Conservation (phyloP, 2,888 invertebrate species). For the Epinotia nisella region DNA sequence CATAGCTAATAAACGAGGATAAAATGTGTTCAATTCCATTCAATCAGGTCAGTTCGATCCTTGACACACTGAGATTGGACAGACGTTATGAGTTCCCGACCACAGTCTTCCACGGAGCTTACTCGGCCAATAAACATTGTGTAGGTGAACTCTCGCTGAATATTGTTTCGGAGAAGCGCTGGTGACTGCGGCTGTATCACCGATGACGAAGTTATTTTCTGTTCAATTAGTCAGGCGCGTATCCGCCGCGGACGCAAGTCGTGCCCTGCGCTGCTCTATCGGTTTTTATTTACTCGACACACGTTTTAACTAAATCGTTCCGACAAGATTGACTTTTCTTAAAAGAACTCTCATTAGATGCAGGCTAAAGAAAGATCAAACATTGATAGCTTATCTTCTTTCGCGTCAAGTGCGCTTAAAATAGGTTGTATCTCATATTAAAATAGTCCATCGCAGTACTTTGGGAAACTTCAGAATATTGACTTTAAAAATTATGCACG, state of each 20-base stretch:
- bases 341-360: conserved; percentile 5
- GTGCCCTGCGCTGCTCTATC: conserved; percentile 54
- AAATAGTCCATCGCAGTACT: conserved; percentile 20
- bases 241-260: conserved; percentile 77
- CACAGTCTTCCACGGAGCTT: conserved; percentile 15
- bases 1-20: not conserved
- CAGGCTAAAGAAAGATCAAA: conserved; percentile 22
- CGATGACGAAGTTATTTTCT: conserved; percentile 84
- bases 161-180: conserved; percentile 77
- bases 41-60: conserved; percentile 30
- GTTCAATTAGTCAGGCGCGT: conserved; percentile 82
- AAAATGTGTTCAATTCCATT: conserved; percentile 4
- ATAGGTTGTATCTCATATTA: conserved; percentile 34
- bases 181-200: conserved; percentile 79
- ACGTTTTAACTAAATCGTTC: conserved; percentile 48
- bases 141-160: conserved; percentile 49
- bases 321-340: conserved; percentile 8
- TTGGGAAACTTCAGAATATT: conserved; percentile 23
- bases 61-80: conserved; percentile 30
- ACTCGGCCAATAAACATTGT: conserved; percentile 32
- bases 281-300: conserved; percentile 45
- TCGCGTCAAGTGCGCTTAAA: conserved; percentile 22
- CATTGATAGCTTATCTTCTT: conserved; percentile 34
- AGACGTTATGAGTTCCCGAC: conserved; percentile 8
- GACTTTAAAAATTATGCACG: not conserved